phyloP scores from a whole-genome alignment of 2,888 invertebrate genomes.

The Acronicta leporina region DNA sequence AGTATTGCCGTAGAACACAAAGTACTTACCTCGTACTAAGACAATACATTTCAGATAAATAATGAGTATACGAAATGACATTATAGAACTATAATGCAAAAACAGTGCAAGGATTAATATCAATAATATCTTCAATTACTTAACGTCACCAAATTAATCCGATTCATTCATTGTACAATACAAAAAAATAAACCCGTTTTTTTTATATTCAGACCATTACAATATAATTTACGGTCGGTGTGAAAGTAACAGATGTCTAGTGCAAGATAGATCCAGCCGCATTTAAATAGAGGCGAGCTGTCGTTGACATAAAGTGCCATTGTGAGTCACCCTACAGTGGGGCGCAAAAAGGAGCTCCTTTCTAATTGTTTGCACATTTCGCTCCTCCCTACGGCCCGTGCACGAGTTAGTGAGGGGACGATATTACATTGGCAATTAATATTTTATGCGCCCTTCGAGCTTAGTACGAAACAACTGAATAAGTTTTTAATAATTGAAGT shows the following conservation, averaged over 20 bases:
- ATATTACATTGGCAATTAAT: slow-evolving; percentile 51
- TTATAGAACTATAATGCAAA: too few relatives aligned
- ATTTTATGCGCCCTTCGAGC: slow-evolving; percentile 38
- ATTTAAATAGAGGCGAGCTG: slow-evolving; percentile 77
- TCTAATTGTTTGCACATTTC: slow-evolving; percentile 88
- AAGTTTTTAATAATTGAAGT: slow-evolving; percentile 12
- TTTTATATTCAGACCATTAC: slow-evolving; percentile 61
- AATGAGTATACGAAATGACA: too few relatives aligned
- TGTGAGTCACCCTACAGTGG: slow-evolving; percentile 71
- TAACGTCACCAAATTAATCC: slow-evolving; percentile 17
- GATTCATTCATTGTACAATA: slow-evolving; percentile 34
- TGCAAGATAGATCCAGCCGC: slow-evolving; percentile 69
- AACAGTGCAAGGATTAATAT: neutral
- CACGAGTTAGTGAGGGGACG: slow-evolving; percentile 58
- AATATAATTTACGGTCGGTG: slow-evolving; percentile 71
- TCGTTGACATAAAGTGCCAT: slow-evolving; percentile 82
- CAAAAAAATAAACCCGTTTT: slow-evolving; percentile 52
- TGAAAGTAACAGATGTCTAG: slow-evolving; percentile 82
- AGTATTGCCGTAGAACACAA: slow-evolving; percentile 1
- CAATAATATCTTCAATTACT: neutral
- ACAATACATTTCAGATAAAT: too few relatives aligned
- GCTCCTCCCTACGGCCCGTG: slow-evolving; percentile 71
- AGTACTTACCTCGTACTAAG: too few relatives aligned
- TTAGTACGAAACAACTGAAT: slow-evolving; percentile 21
- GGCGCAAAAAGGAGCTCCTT: slow-evolving; percentile 79